Conservation (phyloP, 37 sponge, comb jelly and placozoan species). For the Chondrilla cf. caribensis region DNA sequence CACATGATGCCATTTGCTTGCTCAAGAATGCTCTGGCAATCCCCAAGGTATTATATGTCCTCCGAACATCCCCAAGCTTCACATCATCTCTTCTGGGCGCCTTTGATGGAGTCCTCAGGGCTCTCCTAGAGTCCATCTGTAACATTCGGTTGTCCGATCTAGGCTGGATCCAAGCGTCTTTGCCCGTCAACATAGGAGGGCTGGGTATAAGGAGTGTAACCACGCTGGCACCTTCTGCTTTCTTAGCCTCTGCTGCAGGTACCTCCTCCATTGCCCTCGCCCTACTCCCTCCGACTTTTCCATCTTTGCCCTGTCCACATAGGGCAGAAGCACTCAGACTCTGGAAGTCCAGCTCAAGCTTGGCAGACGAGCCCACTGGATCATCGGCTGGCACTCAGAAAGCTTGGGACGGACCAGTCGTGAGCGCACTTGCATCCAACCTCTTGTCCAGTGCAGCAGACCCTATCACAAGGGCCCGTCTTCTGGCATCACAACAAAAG, state of each 20-base stretch:
- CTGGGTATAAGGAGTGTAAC: constrained; percentile 42
- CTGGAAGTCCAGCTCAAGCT: constrained; percentile 14
- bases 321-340: not conserved
- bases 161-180: constrained; percentile 40
- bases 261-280: constrained; percentile 8
- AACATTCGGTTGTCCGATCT: constrained; percentile 19
- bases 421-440: not conserved
- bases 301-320: not conserved
- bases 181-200: constrained; percentile 41
- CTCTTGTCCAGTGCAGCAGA: constrained; percentile 24
- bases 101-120: constrained; percentile 18
- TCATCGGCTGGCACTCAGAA: constrained; percentile 7
- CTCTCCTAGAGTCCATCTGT: constrained; percentile 16
- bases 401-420: constrained; percentile 18
- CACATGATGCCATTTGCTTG: constrained; percentile 42
- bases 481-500: constrained; percentile 4
- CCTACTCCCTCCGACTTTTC: constrained; percentile 22
- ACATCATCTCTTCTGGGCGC: not conserved
- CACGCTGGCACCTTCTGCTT: constrained; percentile 47
- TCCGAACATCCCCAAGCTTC: constrained; percentile 48
- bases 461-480: constrained; percentile 8
- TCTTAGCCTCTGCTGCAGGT: constrained; percentile 41
- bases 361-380: not conserved
- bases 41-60: constrained; percentile 38
- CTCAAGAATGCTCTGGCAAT: constrained; percentile 39